These are phyloP conservation scores for Zapornia atra DNA, from an alignment of 2,113 vertebrate genomes.

Conservation along the genomic window DNA sequence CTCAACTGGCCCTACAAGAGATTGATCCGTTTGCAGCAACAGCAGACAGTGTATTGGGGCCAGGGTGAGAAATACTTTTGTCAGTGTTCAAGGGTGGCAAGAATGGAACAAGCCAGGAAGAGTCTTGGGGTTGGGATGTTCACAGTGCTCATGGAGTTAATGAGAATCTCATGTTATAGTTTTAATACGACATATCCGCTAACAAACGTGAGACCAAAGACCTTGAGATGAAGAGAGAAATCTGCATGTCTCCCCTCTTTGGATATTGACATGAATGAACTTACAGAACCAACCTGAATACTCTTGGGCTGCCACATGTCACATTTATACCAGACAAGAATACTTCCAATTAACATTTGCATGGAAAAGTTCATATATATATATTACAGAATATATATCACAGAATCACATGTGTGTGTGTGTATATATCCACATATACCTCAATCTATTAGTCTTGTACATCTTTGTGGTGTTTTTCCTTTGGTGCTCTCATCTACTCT, in stretches of 20 bases:
- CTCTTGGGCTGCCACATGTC: background rate
- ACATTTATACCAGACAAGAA: background rate
- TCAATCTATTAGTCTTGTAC: background rate
- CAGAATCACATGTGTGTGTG: no score
- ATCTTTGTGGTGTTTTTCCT: background rate
- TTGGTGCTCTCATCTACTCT: background rate
- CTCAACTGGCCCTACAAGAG: background rate
- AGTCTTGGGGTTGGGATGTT: background rate
- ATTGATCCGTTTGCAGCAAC: background rate
- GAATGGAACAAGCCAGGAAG: background rate
- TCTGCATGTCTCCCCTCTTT: background rate
- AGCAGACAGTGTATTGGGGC: accelerated
- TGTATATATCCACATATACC: no score
- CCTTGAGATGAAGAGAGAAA: background rate
- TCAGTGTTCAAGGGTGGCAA: background rate
- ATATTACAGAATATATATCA: no score
- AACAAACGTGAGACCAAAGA: background rate
- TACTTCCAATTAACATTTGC: accelerated
- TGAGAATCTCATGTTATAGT: background rate
- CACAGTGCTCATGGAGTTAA: background rate
- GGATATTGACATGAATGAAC: background rate
- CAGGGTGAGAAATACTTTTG: background rate
- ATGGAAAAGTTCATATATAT: background rate
- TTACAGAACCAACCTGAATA: background rate
- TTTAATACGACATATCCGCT: background rate